Evolutionary conservation across 2,113 vertebrate genomes (phyloP), one percentile per base, ranked within the genome.

Genomic region (Seriola quinqueradiata): DNA sequence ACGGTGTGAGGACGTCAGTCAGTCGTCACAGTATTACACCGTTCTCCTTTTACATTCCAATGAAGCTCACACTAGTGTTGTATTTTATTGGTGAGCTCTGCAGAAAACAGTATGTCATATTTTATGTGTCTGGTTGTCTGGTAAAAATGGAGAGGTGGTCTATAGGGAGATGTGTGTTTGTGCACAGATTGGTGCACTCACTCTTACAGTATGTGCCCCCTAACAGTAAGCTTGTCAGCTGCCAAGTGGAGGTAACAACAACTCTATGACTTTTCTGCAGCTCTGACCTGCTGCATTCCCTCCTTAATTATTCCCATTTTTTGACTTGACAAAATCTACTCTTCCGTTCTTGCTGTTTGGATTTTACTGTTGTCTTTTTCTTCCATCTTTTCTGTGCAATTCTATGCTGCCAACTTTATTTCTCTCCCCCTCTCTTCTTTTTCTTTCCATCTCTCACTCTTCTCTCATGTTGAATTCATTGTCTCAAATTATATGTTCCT

Each of bases 81-180:
- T 83, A 12, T 87, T 89, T 86, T 85, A 79, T 83, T 71, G 57
- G 81, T 34, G 60, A 74, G 73, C 40, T 21, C 55, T 63, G 71
- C 50, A 81, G 81, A 72, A 87, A 82, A 77, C 73, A 52, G 40
- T 70, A 60, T 83, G 82, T 86, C 87, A 77, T 79, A 70, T 70
- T 82, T 81, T 73, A 81, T 86, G 83, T 57, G 67, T 77, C 78
- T 70, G 50, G 60, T 71, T 70, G 83, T 77, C 65, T 83, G 67
- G 65, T 87, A 84, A 77, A 69, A 84, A 79, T 25, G n/a, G 71
- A 77, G 77, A 66, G 34, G 50, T 36, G 38, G 44, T 57, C 60
- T 36, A 60, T 11, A 38, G 58, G 65, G 72, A 79, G 21, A n/a
- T 68, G 36, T 48, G 36, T 58, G 65, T 77, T 52, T 54, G 38